Evolutionary conservation across 2,888 invertebrate genomes (phyloP), one percentile per base, ranked within the genome.

Genomic region (Chrysolina oricalcia): DNA sequence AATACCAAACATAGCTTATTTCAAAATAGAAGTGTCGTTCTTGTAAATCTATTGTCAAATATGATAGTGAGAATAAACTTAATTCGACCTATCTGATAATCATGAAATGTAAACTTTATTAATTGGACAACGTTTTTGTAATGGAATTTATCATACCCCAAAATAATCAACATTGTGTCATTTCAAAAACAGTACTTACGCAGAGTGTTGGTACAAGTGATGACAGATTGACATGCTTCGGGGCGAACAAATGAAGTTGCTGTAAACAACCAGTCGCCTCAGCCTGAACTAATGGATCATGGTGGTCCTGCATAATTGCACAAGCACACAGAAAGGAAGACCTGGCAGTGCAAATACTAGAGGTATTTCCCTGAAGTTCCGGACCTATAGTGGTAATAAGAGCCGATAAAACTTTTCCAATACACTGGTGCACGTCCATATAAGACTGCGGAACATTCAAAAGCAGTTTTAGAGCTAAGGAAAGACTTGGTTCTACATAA

Each of bases 351-450:
- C 93, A 93, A 69, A 96, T 93, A 15, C 93, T 92, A 43, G 92
- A 91, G 10, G 93, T 93, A 85, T 94, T 94, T 53, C 94, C 95
- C 92, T 98, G 98, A 73, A 99, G 90, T 89, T 99, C 99, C 0
- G 99, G 99, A 1, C 99, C 99, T 75, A 99, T 96, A 1, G 98
- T 98, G 6, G 98, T 99, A 70, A 99, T 99, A 68, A 99, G 91
- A 1, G 99, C 98, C 0, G 98, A 96, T 35, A 99, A 90, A 81
- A 98, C 93, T 87, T 98, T 95, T 0, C 98, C 98, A 76, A 98
- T 95, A 85, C 97, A 97, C 86, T 96, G 95, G 88, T 97, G 97
- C 21, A 98, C 94, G 87, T 98, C 98, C 46, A 96, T 96, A 84
- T 95, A 93, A 74, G 95, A 95, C 50, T 97, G 95, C 6, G 98